Evolutionary conservation across 2,113 vertebrate species (phyloP).

Genomic region (Ranitomeya variabilis): DNA sequence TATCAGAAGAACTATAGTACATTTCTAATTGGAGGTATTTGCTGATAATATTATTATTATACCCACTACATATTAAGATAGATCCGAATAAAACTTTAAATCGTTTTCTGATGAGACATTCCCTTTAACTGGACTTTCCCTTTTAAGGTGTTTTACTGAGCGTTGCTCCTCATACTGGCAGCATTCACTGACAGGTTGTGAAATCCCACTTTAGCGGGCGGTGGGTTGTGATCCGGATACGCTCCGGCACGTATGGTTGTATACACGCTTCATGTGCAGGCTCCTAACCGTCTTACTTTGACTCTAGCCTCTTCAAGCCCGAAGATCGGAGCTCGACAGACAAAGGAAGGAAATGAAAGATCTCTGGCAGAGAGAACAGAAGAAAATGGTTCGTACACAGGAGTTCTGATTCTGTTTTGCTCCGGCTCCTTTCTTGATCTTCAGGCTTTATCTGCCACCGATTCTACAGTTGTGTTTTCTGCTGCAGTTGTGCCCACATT

Average conservation of each 20-base stretch:
- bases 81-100: too few relatives aligned
- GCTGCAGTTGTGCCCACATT: not conserved
- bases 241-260: not conserved
- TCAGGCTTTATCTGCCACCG: not conserved
- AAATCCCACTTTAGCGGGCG: not conserved
- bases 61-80: too few relatives aligned
- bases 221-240: not conserved
- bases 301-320: slow-evolving; percentile 84
- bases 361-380: slow-evolving; percentile 94
- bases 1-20: too few relatives aligned
- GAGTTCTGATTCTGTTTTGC: not conserved
- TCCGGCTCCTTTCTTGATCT: not conserved
- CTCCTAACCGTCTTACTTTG: not conserved
- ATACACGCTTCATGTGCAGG: not conserved
- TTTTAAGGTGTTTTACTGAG: too few relatives aligned
- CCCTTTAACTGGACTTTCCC: too few relatives aligned
- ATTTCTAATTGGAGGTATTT: too few relatives aligned
- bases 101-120: too few relatives aligned
- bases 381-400: slow-evolving; percentile 86
- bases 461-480: not conserved
- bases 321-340: slow-evolving; percentile 94
- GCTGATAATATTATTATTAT: too few relatives aligned
- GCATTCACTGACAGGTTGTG: not conserved
- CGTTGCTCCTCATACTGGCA: too few relatives aligned
- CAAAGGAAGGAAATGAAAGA: slow-evolving; percentile 96